These are phyloP conservation scores for Nomada hirtipes DNA, from an alignment of 2,888 invertebrate species.

Conservation along the genomic window DNA sequence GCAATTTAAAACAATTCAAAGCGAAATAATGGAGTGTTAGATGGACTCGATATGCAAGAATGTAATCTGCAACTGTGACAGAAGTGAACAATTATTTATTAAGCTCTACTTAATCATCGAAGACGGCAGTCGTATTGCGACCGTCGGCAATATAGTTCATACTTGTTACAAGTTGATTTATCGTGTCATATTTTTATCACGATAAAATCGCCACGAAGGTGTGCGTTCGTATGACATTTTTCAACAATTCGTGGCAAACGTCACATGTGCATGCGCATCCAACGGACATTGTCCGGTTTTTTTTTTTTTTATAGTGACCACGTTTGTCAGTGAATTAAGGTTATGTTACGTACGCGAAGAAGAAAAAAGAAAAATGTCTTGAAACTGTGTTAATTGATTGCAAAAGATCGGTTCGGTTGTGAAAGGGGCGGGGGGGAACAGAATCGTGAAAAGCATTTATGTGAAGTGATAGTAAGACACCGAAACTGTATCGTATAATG, in stretches of 20 bases:
- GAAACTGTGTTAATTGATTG: conserved; percentile 11
- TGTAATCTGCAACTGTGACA: background rate
- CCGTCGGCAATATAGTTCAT: background rate
- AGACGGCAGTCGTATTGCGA: conserved; percentile 23
- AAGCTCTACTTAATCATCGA: background rate
- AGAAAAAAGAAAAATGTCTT: conserved; percentile 22
- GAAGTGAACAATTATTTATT: background rate
- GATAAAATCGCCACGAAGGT: background rate
- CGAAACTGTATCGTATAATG: conserved; percentile 27
- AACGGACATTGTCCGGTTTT: background rate
- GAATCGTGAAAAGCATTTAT: background rate
- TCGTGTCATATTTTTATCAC: background rate
- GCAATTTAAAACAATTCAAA: no score
- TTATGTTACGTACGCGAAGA: conserved; percentile 29
- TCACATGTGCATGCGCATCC: conserved; percentile 7
- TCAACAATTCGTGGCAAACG: background rate
- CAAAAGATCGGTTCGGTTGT: background rate
- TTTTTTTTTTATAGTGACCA: background rate
- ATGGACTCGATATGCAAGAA: background rate
- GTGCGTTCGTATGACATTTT: background rate
- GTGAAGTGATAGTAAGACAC: background rate
- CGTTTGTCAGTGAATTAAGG: conserved; percentile 17
- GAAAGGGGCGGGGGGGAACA: background rate
- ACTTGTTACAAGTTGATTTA: background rate
- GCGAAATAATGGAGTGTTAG: background rate